phyloP scores from a whole-genome alignment of 2,113 vertebrate species.

The Mobula birostris region DNA sequence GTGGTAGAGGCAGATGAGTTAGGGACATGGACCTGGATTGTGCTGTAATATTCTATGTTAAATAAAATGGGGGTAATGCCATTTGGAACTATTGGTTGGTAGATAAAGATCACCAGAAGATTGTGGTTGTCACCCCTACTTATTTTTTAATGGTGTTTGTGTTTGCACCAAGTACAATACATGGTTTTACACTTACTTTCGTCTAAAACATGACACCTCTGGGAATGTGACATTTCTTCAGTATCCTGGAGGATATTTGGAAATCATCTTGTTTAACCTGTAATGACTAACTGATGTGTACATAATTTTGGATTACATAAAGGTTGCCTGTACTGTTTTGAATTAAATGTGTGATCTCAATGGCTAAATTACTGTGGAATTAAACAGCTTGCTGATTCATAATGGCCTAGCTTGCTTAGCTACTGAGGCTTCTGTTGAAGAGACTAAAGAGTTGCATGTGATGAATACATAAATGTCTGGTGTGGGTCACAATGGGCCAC shows the following conservation, averaged over 20 bases:
- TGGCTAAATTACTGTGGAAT: not conserved
- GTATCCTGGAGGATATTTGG: not conserved
- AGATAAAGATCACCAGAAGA: not conserved
- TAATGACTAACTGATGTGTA: not conserved
- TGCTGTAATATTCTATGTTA: too few species aligned
- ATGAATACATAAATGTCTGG: not conserved
- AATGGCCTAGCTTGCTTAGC: not conserved
- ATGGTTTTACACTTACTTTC: not conserved
- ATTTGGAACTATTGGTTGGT: not conserved
- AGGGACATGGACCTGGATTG: too few species aligned
- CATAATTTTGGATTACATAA: not conserved
- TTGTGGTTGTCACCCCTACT: too few species aligned
- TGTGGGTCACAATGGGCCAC: not conserved
- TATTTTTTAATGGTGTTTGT: not conserved
- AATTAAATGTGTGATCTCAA: not conserved
- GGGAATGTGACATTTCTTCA: not conserved
- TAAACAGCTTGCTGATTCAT: not conserved
- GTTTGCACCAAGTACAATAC: not conserved
- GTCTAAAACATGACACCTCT: not conserved
- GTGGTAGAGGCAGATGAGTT: too few species aligned
- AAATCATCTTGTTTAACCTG: not conserved
- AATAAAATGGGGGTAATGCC: not conserved
- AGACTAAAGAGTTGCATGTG: not conserved
- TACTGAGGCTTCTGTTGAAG: not conserved
- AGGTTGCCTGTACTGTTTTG: not conserved